Evolutionary conservation across 2,797 vertebrate species (phyloP), one percentile per base, ranked within the genome.

Genomic region (Esox lucius): DNA sequence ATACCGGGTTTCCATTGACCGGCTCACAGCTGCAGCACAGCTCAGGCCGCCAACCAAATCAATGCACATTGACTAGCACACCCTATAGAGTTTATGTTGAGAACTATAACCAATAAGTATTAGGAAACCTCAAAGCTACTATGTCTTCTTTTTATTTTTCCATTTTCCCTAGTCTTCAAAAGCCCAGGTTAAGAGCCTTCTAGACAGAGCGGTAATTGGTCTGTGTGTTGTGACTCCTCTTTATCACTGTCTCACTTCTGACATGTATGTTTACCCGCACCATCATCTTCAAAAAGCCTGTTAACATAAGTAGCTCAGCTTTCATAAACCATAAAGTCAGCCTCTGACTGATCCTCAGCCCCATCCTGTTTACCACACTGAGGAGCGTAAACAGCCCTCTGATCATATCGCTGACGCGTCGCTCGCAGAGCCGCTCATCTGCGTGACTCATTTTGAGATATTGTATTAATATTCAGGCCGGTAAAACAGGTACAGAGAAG

Each of bases 261-360:
- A 94, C 92, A 92, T 88, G 88, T 93, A 91, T 94, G 93, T 95
- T 94, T 95, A 94, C 93, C 91, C 92, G 92, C 88, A 92, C 88
- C 89, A 82, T 94, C 94, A 94, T 94, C 94, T 95, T 93, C 91
- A 94, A 92, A 93, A 94, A 95, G 93, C 92, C 90, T 94, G 92
- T 95, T 94, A 94, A 91, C 92, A 94, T 95, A 95, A 95, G 93
- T 88, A 94, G 93, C 93, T 94, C 91, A 90, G 92, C 89, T 92
- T 91, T 93, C 92, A 92, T 92, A 91, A 92, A 91, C 86, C 90
- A 93, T 91, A 92, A 91, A 91, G 91, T 93, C 89, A 90, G 92
- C 88, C 56, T 89, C 87, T 91, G 93, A 93, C 89, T 91, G 91
- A 93, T 94, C 91, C 91, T 78, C 88, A 15, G 87, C 86, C 82